These are phyloP conservation scores for Erythrocebus patas DNA, from an alignment of 2,113 vertebrate genomes.

Conservation along the genomic window DNA sequence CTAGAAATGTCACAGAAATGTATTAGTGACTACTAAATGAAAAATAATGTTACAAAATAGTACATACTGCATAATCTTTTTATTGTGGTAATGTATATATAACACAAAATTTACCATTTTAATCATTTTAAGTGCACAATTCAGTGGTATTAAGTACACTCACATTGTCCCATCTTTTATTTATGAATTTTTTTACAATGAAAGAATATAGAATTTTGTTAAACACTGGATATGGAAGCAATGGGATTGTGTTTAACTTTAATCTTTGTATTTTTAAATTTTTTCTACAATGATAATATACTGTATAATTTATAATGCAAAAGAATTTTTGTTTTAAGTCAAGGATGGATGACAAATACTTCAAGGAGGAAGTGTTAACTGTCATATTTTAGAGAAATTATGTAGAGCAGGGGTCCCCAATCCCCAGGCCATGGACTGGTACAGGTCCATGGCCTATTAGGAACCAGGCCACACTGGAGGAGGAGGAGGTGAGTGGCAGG, in stretches of 20 bases:
- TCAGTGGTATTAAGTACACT: background rate
- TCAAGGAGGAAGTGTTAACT: background rate
- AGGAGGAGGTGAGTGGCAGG: no score
- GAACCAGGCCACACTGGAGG: no score
- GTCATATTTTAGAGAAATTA: background rate
- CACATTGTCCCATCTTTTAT: background rate
- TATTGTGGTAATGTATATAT: background rate
- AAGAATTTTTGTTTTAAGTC: background rate
- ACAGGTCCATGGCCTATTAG: no score
- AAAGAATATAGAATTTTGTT: background rate
- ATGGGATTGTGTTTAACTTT: background rate
- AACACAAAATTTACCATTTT: background rate
- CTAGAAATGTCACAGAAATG: background rate
- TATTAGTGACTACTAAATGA: background rate
- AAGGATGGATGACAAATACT: background rate
- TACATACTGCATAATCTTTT: background rate
- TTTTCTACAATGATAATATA: background rate
- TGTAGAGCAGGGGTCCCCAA: no score
- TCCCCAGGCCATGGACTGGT: no score
- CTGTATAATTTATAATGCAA: background rate
- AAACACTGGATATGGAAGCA: background rate
- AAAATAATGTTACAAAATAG: background rate
- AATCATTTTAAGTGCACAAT: background rate
- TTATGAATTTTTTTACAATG: background rate
- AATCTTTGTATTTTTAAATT: background rate